These are phyloP conservation scores for Tupaia chinensis DNA, from an alignment of 2,113 vertebrate genomes.

Conservation along the genomic window DNA sequence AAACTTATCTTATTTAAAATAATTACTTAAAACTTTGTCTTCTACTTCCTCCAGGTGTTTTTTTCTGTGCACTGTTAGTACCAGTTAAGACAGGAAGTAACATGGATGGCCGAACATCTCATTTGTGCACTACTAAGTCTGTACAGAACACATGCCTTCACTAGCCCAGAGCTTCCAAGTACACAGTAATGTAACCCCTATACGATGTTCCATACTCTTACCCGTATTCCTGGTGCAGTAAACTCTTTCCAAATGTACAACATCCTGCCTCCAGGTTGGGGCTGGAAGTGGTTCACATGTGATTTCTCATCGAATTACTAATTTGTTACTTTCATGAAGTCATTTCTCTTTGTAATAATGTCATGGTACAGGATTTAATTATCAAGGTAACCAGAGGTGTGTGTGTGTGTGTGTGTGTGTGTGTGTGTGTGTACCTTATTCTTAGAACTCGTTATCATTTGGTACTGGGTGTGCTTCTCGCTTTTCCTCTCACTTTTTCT, in stretches of 20 bases:
- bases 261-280: not conserved
- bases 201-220: not conserved
- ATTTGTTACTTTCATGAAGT: not conserved
- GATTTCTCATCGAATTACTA: not conserved
- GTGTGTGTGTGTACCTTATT: not conserved
- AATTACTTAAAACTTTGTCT: slow-evolving; percentile 15
- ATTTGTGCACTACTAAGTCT: not conserved
- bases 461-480: no score
- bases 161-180: not conserved
- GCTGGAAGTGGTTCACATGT: not conserved
- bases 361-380: not conserved
- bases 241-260: not conserved
- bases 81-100: not conserved
- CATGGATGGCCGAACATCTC: not conserved
- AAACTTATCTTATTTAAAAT: slow-evolving; percentile 2
- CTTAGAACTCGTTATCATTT: not conserved
- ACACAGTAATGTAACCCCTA: not conserved
- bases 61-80: not conserved
- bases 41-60: not conserved
- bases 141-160: not conserved
- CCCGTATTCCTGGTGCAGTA: not conserved
- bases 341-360: slow-evolving; percentile 17
- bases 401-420: no score
- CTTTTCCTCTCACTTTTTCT: no score
- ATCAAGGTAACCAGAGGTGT: not conserved